Evolutionary conservation across 1,140 invertebrate genomes (phyloP), one percentile per base, ranked within the genome.

Genomic region (honey bee (Apis mellifera)): DNA sequence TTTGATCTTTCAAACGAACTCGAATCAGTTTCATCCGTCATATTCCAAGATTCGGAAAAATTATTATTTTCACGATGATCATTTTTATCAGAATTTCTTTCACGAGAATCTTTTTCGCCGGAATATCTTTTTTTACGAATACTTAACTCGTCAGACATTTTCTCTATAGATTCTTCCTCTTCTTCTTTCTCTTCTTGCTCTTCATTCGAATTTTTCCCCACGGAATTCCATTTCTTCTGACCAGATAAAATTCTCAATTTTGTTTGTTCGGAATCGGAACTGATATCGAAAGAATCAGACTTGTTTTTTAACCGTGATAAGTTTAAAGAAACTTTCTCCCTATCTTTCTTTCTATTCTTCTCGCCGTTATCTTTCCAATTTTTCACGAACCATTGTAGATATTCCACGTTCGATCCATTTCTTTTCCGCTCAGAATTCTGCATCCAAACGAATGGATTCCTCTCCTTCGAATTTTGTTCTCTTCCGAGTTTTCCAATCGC

Each of bases 401-500:
- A n/a, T 5, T 48, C 19, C 9, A 4, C 13, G 13, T 74, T 12
- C 0, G 17, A 23, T 26, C 9, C 12, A 5, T 5, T 2, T 21
- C 15, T 32, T 12, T 0, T 21, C 2, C 0, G 42, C 5, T 26
- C 21, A 2, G 21, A 21, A 19, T 21, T 2, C 1, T 0, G 9
- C 7, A n/a, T 9, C 15, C 23, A 9, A 1, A 26, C 0, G 17
- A 48, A 11, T 23, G 26, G 13, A 26, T 52, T 42, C 17, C 52
- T 42, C 9, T 13, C 13, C 9, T 50, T 32, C 11, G n/a, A 3
- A 0, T 7, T 23, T 0, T 1, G 13, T 26, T 73, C n/a, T 1
- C 13, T 13, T 50, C 48, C n/a, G 0, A 26, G 4, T 5, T 55
- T 17, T 15, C 52, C 52, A 0, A 66, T 17, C 5, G 3, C 23